Evolutionary conservation across 2,797 vertebrate genomes (phyloP).

Genomic region (Rhodeus uyekii): DNA sequence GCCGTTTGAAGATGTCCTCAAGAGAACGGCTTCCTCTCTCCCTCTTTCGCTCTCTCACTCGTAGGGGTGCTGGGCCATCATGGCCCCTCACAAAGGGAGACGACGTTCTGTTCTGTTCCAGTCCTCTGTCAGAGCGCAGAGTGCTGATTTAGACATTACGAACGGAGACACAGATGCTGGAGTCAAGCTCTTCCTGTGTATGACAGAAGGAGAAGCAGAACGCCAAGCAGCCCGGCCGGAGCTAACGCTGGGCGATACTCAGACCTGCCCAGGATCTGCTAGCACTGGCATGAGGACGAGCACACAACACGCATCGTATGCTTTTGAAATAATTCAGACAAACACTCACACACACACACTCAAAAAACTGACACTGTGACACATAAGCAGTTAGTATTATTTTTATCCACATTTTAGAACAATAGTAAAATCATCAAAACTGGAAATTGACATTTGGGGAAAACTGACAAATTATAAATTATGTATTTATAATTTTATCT

Average conservation of each 20-base stretch:
- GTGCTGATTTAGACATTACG: slow-evolving; percentile 80
- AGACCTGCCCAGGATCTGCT: slow-evolving; percentile 70
- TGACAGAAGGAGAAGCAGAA: slow-evolving; percentile 80
- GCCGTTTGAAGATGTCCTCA: slow-evolving; percentile 19
- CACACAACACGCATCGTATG: slow-evolving; percentile 63
- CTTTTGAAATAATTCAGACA: not conserved
- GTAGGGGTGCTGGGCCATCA: slow-evolving; percentile 61
- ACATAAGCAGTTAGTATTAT: not conserved
- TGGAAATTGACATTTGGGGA: not conserved
- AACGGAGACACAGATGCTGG: slow-evolving; percentile 78
- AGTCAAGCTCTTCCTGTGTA: slow-evolving; percentile 74
- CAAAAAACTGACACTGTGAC: not conserved
- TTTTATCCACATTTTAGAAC: not conserved
- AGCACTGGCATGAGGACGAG: slow-evolving; percentile 65
- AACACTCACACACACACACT: not conserved
- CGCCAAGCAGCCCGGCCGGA: slow-evolving; percentile 71
- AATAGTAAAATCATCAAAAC: not conserved
- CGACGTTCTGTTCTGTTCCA: slow-evolving; percentile 24
- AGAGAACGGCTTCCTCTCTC: slow-evolving; percentile 16
- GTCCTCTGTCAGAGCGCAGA: slow-evolving; percentile 68
- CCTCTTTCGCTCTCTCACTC: not conserved
- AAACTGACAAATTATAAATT: not conserved
- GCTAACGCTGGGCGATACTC: slow-evolving; percentile 76
- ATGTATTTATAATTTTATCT: not conserved
- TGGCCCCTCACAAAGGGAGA: slow-evolving; percentile 61